phyloP scores from a whole-genome alignment of 2,797 vertebrate genomes.

The Podarcis lilfordi region DNA sequence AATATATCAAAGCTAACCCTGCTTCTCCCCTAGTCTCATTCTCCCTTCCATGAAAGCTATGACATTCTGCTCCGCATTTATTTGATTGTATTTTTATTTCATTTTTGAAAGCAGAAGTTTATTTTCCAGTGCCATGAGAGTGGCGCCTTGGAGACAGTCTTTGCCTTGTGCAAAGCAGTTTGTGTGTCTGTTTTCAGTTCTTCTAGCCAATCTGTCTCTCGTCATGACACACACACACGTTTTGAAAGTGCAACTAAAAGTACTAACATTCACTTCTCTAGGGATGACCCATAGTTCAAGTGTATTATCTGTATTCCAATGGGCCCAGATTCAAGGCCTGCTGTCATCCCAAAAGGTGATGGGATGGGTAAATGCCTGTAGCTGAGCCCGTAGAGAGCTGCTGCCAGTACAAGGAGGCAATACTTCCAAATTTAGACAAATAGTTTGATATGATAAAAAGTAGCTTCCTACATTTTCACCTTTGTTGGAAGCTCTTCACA shows the following conservation, averaged over 20 bases:
- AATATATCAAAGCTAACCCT: neutral
- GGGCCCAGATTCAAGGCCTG: neutral
- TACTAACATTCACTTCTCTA: neutral
- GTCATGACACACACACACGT: constrained; percentile 39
- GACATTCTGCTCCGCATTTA: constrained; percentile 65
- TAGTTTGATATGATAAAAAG: neutral
- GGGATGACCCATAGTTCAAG: neutral
- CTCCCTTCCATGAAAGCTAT: constrained; percentile 7
- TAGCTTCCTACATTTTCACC: neutral
- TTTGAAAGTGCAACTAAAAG: neutral
- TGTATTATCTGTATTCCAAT: too few species aligned
- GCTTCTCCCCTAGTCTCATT: constrained; percentile 12
- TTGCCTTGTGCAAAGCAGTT: constrained; percentile 71
- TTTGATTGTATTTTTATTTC: neutral
- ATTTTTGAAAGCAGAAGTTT: constrained; percentile 83
- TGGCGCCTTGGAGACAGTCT: constrained; percentile 76
- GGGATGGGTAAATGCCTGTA: neutral
- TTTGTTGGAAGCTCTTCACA: too few species aligned
- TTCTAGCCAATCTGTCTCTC: constrained; percentile 33
- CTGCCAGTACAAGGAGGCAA: neutral
- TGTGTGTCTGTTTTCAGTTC: constrained; percentile 26
- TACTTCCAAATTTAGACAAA: too few species aligned
- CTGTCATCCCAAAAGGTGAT: too few species aligned
- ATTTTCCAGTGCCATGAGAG: constrained; percentile 80
- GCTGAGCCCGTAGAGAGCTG: too few species aligned